A percentile compares a stretch with the other conserved stretches of the same genome.
Evolutionary conservation across 1,140 invertebrate species (phyloP).

Genomic region (Paralvinella palmiformis): DNA sequence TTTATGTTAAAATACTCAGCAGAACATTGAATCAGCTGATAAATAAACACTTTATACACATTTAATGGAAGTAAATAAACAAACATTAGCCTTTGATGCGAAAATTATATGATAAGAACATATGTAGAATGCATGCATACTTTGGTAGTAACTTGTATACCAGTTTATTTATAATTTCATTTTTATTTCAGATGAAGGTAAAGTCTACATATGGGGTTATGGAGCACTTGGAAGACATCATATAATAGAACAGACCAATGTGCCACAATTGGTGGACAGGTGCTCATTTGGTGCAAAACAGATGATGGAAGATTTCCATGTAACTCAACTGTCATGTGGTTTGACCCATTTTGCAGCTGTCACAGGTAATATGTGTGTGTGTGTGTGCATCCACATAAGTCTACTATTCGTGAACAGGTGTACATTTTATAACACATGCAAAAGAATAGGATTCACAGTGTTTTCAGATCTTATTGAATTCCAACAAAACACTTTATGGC

Average conservation of each 20-base stretch:
- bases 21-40: too few species aligned
- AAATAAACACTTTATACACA: too few species aligned
- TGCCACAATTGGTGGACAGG: slow-evolving; percentile 67
- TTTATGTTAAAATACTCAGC: too few species aligned
- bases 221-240: slow-evolving; percentile 86
- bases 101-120: too few species aligned
- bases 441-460: background rate
- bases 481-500: too few species aligned
- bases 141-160: background rate
- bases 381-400: background rate
- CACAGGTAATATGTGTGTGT: slow-evolving; percentile 46
- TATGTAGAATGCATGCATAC: too few species aligned
- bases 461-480: too few species aligned
- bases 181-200: slow-evolving; percentile 61
- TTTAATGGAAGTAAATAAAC: too few species aligned
- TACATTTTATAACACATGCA: background rate
- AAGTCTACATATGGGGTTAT: slow-evolving; percentile 88
- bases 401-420: background rate
- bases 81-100: too few species aligned
- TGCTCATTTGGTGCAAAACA: slow-evolving; percentile 79
- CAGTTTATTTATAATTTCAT: slow-evolving; percentile 5
- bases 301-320: slow-evolving; percentile 64
- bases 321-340: slow-evolving; percentile 58
- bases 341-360: slow-evolving; percentile 74
- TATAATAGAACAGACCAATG: slow-evolving; percentile 58